A percentile compares a stretch with the other conserved stretches of the same genome.
Conservation (phyloP, 2,888 invertebrate species). For the Marronus borbonicus region DNA sequence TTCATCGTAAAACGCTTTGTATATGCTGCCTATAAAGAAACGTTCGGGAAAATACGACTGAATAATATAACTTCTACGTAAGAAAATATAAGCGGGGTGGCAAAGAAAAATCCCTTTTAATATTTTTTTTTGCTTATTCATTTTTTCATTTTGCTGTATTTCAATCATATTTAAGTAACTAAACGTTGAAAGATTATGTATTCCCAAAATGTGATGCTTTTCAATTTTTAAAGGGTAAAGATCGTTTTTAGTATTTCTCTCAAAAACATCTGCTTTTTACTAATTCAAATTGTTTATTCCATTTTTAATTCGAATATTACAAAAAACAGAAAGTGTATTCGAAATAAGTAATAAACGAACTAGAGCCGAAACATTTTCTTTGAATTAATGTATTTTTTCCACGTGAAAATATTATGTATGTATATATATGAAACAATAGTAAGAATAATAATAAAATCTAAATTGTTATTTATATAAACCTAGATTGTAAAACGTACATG, state of each 20-base stretch:
- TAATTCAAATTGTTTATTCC: slow-evolving; percentile 52
- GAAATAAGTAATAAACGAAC: slow-evolving; percentile 57
- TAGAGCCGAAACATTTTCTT: slow-evolving; percentile 38
- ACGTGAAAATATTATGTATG: slow-evolving; percentile 38
- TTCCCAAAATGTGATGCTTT: slow-evolving; percentile 25
- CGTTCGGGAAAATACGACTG: no score
- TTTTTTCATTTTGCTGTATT: no score
- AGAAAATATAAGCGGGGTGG: no score
- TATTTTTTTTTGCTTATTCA: no score
- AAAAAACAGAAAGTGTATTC: slow-evolving; percentile 28
- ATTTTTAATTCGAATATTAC: slow-evolving; percentile 58
- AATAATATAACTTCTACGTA: no score
- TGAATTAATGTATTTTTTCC: slow-evolving; percentile 32
- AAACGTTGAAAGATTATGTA: slow-evolving; percentile 8
- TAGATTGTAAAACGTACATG: slow-evolving; percentile 60
- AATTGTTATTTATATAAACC: slow-evolving; percentile 62
- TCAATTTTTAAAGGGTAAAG: not conserved
- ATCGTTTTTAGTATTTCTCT: slow-evolving; percentile 9
- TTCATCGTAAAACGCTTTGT: no score
- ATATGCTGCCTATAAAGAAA: no score
- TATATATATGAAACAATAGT: slow-evolving; percentile 49
- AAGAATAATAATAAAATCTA: slow-evolving; percentile 59
- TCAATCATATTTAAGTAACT: no score
- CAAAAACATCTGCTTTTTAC: slow-evolving; percentile 18
- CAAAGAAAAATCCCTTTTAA: no score